Evolutionary conservation across 2,113 vertebrate species (phyloP).

Genomic region (Dinomys branickii): DNA sequence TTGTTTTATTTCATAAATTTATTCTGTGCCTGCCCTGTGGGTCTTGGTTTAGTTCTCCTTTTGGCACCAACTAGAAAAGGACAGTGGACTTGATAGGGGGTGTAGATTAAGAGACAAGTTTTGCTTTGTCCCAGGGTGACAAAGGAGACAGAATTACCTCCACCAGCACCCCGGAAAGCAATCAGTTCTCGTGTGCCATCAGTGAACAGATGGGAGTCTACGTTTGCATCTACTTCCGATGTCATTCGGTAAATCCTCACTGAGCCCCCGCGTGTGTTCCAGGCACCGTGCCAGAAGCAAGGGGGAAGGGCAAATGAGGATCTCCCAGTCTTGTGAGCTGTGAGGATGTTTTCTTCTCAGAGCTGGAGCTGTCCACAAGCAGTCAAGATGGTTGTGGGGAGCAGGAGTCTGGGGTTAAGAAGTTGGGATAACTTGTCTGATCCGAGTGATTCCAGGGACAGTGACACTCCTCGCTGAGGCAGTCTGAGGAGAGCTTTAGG

Average conservation of each 20-base stretch:
- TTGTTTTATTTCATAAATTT: constrained; percentile 54
- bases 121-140: neutral
- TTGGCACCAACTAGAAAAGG: neutral
- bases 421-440: neutral
- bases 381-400: neutral
- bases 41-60: neutral
- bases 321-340: neutral
- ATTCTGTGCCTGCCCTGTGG: neutral
- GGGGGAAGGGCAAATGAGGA: neutral
- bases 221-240: neutral
- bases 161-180: neutral
- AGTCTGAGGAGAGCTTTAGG: neutral
- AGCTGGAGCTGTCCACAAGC: neutral
- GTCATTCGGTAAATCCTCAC: neutral
- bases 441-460: neutral
- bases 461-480: neutral
- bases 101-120: neutral
- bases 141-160: neutral
- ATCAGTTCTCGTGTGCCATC: neutral
- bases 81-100: neutral
- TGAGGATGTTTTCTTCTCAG: neutral
- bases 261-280: neutral
- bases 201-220: neutral
- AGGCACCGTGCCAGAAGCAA: neutral
- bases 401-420: neutral